phyloP scores from a whole-genome alignment of 2,113 vertebrate genomes.

The Pitta sordida region DNA sequence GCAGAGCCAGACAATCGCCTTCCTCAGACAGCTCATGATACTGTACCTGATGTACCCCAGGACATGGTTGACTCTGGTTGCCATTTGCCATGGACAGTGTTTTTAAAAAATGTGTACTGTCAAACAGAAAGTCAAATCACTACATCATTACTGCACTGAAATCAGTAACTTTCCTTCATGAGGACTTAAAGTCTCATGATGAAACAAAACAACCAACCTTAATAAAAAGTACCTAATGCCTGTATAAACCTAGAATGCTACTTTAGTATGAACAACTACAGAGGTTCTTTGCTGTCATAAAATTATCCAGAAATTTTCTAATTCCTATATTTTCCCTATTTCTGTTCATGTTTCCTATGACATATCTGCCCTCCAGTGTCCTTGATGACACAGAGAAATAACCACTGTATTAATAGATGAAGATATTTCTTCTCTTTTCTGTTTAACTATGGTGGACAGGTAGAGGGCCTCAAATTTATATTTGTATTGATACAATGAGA shows the following conservation, averaged over 20 bases:
- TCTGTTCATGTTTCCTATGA: background rate
- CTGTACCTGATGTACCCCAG: background rate
- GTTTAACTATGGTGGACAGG: background rate
- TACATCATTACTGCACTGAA: background rate
- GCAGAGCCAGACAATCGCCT: rapidly evolving
- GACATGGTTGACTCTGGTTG: background rate
- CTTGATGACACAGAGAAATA: background rate
- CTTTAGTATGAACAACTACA: background rate
- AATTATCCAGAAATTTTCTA: background rate
- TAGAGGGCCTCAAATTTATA: background rate
- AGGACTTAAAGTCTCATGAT: background rate
- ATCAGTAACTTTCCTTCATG: background rate
- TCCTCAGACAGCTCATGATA: background rate
- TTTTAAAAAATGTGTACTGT: background rate
- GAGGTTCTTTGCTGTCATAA: background rate
- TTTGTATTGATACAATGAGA: background rate
- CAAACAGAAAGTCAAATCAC: background rate
- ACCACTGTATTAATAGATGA: background rate
- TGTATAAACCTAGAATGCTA: background rate
- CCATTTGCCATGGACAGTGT: background rate
- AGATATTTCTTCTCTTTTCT: background rate
- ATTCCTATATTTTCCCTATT: background rate
- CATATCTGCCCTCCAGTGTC: background rate
- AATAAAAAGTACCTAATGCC: background rate
- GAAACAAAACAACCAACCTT: background rate